Conservation (phyloP, 2,113 vertebrate genomes). For the Oreochromis tanganicae region DNA sequence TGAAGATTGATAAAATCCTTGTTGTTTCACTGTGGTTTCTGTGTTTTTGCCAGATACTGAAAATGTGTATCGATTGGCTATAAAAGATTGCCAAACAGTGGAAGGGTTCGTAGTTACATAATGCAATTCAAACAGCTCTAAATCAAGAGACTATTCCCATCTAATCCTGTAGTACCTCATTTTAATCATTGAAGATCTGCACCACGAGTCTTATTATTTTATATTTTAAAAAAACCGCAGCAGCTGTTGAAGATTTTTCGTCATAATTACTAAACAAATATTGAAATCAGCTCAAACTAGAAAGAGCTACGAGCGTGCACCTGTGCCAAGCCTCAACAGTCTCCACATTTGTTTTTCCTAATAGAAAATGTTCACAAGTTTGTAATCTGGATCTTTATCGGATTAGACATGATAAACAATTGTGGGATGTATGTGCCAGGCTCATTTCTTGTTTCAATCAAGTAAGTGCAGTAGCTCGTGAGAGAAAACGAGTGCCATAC, state of each 20-base stretch:
- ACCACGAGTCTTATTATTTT: neutral
- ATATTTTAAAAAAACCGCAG: neutral
- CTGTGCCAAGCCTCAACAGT: neutral
- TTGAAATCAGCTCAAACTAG: slow-evolving; percentile 3
- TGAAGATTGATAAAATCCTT: slow-evolving; percentile 4
- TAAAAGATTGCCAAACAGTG: neutral
- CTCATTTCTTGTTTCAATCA: neutral
- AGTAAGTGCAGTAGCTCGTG: neutral
- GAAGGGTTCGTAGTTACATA: slow-evolving; percentile 2
- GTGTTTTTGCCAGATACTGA: neutral
- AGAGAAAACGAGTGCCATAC: neutral
- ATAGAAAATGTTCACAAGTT: neutral
- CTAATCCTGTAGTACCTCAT: slow-evolving; percentile 4
- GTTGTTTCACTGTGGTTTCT: neutral
- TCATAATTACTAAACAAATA: slow-evolving; percentile 19
- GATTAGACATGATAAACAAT: neutral
- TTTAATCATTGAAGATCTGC: slow-evolving; percentile 11
- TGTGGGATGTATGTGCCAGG: neutral
- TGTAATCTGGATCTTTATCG: neutral
- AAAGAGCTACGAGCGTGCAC: neutral
- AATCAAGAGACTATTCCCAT: neutral
- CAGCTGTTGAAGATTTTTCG: slow-evolving; percentile 9
- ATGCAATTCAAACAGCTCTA: slow-evolving; percentile 16
- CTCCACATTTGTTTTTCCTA: neutral
- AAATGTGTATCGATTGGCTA: neutral